Conservation (phyloP, 1,140 invertebrate species). For the Halyomorpha halys region DNA sequence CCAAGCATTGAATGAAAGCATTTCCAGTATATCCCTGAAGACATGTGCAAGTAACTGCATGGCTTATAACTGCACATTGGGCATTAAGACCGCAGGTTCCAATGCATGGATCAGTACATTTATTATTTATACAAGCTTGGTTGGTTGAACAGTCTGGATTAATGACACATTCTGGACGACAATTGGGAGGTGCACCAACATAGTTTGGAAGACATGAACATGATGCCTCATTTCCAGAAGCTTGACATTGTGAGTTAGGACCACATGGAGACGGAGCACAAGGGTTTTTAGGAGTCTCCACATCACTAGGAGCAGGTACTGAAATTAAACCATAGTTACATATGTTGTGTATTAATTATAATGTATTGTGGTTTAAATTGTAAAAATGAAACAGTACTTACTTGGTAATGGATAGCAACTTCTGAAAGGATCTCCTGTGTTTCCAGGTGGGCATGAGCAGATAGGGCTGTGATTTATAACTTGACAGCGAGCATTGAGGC, state of each 20-base stretch:
- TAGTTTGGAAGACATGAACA: conserved; percentile 56
- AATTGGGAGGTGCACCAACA: conserved; percentile 49
- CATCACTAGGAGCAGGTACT: conserved; percentile 42
- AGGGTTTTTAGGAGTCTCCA: conserved; percentile 31
- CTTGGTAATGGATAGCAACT: conserved; percentile 49
- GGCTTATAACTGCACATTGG: conserved; percentile 62
- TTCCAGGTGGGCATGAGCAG: conserved; percentile 64
- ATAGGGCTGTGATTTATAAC: conserved; percentile 77
- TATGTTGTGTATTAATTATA: too few species aligned
- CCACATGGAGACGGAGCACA: conserved; percentile 46
- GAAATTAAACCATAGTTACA: conserved; percentile 39
- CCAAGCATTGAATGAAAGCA: conserved; percentile 52
- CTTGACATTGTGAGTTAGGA: conserved; percentile 44
- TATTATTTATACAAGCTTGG: conserved; percentile 61
- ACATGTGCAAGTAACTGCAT: conserved; percentile 65
- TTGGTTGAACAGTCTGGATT: conserved; percentile 65
- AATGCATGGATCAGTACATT: conserved; percentile 63
- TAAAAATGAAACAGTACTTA: conserved; percentile 36
- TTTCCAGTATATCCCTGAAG: conserved; percentile 62
- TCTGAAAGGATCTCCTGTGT: conserved; percentile 76
- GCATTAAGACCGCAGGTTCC: conserved; percentile 66
- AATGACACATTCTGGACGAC: conserved; percentile 48
- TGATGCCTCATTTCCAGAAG: conserved; percentile 38
- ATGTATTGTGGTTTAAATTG: too few species aligned
- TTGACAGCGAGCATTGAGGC: conserved; percentile 68